phyloP scores from a whole-genome alignment of 2,797 vertebrate species.

The Kryptolebias ocellatus region DNA sequence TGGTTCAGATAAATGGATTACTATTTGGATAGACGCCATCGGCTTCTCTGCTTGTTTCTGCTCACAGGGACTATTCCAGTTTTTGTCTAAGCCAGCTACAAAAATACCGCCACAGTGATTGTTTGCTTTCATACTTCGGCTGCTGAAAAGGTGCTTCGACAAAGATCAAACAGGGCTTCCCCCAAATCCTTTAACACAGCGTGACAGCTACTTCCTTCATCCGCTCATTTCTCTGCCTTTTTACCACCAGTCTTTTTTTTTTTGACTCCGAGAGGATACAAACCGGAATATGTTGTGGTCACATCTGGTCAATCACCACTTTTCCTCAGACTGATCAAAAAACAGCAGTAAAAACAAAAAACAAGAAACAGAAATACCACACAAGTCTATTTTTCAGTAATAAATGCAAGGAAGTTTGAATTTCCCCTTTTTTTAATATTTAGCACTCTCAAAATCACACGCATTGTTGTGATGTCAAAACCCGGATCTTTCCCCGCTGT shows the following conservation, averaged over 20 bases:
- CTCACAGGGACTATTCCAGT: constrained; percentile 27
- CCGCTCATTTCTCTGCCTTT: constrained; percentile 27
- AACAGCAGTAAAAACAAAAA: constrained; percentile 3
- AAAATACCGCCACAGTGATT: constrained; percentile 44
- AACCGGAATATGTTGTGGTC: constrained; percentile 2
- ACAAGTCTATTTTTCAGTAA: no score
- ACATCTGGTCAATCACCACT: constrained; percentile 19
- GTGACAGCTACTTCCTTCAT: constrained; percentile 37
- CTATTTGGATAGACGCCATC: constrained; percentile 46
- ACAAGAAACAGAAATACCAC: no score
- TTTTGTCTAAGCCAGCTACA: constrained; percentile 39
- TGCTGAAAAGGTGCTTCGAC: constrained; percentile 45
- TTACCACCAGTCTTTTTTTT: constrained; percentile 11
- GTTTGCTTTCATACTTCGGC: constrained; percentile 26
- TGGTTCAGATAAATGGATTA: constrained; percentile 59
- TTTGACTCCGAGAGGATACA: constrained; percentile 25
- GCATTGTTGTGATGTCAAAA: no score
- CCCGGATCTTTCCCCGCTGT: no score
- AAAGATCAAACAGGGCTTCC: constrained; percentile 45
- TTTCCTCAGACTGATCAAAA: constrained; percentile 28
- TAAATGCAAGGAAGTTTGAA: no score
- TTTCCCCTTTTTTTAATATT: no score
- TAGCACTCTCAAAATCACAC: no score
- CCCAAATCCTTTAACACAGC: constrained; percentile 48
- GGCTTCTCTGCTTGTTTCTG: constrained; percentile 45